Evolutionary conservation across 35 echinoderm and acorn worm genomes (phyloP), one percentile per base, ranked within the genome.

Genomic region (Heliocidaris tuberculata): DNA sequence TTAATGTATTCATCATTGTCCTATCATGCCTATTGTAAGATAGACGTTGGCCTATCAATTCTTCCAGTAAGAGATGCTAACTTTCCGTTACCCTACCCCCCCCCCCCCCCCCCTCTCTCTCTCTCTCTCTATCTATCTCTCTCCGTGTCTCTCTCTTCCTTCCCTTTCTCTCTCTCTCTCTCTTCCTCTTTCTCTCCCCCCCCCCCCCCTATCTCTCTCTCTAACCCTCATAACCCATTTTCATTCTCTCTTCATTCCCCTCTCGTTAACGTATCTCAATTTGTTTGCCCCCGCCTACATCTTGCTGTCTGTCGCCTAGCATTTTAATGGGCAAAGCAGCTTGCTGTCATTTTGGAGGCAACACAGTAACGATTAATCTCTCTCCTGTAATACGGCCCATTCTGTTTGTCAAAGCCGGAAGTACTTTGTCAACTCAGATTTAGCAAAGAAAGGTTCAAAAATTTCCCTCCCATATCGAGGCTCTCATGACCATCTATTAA

Each of bases 311-410:
- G 65, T 78, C 65, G 65, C 65, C 65, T 78, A 78, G 65, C 65
- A 78, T 78, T 78, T 78, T 78, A 78, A 78, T 78, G 65, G 65
- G 65, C 65, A 78, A 21, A 78, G 21, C 65, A 78, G 65, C n/a
- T 78, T 24, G 21, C 15, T 78, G 65, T 78, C 65, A 78, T 27
- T 27, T 78, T 78, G 65, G 27, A 78, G 65, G 27, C 65, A 78
- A 78, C 21, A 78, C 65, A 78, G 65, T 78, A 21, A 1, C 65
- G 27, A 78, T 78, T 78, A n/a, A 78, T 78, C 65, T 27, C 8
- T 8, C 65, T 56, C 65, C 21, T 78, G 27, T 78, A 24, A 78
- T n/a, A 78, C 65, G 19, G 65, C 65, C 65, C 21, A 78, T 78
- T n/a, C 19, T 78, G 65, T 78, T 78, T 78, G 17, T n/a, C 27